Conservation (phyloP, 1,140 invertebrate species). For the Lepidurus arcticus region DNA sequence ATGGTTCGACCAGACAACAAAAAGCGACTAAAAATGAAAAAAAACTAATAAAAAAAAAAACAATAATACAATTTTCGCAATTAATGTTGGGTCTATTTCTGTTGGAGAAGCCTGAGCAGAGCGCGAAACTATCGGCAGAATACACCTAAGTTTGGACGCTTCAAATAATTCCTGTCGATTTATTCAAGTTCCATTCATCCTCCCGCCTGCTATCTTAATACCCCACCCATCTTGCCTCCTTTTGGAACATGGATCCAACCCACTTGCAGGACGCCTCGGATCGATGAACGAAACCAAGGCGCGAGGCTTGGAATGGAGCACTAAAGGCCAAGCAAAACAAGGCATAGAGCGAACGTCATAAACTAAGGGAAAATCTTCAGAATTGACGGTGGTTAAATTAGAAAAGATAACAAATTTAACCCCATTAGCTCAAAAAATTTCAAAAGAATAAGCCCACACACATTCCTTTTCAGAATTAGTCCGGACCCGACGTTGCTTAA, state of each 20-base stretch:
- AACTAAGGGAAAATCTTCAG: not conserved
- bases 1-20: too few relatives aligned
- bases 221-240: not conserved
- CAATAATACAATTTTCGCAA: too few relatives aligned
- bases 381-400: not conserved
- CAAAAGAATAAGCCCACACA: not conserved
- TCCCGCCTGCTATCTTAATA: not conserved
- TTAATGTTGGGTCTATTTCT: too few relatives aligned
- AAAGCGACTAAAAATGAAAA: too few relatives aligned
- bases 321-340: conserved; percentile 19
- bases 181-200: conserved; percentile 13
- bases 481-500: too few relatives aligned
- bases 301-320: conserved; percentile 13
- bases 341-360: not conserved
- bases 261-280: conserved; percentile 11
- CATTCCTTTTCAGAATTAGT: too few relatives aligned
- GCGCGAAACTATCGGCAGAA: too few relatives aligned
- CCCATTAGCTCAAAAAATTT: not conserved
- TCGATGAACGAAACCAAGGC: conserved; percentile 18
- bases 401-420: not conserved
- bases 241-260: not conserved
- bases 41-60: too few relatives aligned
- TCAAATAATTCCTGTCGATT: not conserved
- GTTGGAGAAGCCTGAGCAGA: too few relatives aligned
- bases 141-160: not conserved